phyloP scores from a whole-genome alignment of 2,113 vertebrate species.

The Bubo blakistoni region DNA sequence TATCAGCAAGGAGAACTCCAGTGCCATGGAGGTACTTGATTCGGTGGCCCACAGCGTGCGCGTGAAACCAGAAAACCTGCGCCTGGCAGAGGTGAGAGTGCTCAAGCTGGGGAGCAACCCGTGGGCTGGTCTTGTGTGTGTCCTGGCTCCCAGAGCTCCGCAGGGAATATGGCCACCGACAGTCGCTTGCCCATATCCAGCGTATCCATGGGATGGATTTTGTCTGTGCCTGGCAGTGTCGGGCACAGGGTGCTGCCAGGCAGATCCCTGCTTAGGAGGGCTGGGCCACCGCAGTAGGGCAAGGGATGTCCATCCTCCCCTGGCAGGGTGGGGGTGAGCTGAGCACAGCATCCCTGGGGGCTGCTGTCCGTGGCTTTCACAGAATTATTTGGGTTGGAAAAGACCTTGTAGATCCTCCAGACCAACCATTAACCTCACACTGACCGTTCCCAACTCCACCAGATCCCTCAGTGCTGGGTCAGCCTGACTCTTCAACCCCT shows the following conservation, averaged over 20 bases:
- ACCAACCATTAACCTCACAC: no score
- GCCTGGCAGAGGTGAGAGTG: conserved; percentile 85
- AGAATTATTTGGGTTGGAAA: no score
- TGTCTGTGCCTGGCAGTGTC: background rate
- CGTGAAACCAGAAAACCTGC: conserved; percentile 90
- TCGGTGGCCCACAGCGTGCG: conserved; percentile 86
- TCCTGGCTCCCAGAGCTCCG: background rate
- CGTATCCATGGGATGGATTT: background rate
- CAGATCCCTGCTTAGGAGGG: background rate
- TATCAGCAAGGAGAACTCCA: conserved; percentile 95
- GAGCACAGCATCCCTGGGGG: background rate
- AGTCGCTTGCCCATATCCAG: background rate
- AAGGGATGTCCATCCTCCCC: background rate
- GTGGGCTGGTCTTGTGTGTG: background rate
- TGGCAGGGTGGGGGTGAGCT: background rate
- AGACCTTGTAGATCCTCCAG: no score
- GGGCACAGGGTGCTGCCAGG: background rate
- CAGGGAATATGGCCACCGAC: background rate
- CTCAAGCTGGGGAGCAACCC: background rate
- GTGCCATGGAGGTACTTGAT: conserved; percentile 89
- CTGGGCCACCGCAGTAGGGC: background rate
- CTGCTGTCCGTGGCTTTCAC: background rate
- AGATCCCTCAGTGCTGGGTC: no score
- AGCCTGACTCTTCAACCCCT: no score
- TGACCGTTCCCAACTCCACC: no score